Conservation (phyloP, 2,113 vertebrate species). For the Poeciliopsis occidentalis region DNA sequence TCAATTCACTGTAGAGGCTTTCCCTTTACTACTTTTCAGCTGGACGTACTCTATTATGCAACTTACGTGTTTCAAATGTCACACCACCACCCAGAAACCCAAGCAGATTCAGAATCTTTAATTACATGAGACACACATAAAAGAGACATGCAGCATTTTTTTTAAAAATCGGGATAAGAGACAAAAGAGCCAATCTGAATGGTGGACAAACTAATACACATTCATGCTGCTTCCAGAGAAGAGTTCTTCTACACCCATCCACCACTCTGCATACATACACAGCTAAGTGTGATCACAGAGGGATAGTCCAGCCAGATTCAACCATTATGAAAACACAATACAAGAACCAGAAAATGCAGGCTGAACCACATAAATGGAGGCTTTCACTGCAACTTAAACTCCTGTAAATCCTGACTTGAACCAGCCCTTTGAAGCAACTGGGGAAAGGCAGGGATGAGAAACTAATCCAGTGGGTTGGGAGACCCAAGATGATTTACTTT, state of each 20-base stretch:
- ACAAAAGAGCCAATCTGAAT: not conserved
- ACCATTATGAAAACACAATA: constrained; percentile 63
- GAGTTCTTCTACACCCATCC: constrained; percentile 21
- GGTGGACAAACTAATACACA: constrained; percentile 36
- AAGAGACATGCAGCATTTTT: not conserved
- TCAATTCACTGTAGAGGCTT: too few species aligned
- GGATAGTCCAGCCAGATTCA: constrained; percentile 51
- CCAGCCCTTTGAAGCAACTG: constrained; percentile 14
- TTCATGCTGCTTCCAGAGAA: constrained; percentile 2
- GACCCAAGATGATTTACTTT: constrained; percentile 3
- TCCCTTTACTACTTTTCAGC: too few species aligned
- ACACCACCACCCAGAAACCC: too few species aligned
- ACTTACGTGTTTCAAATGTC: too few species aligned
- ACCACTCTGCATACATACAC: constrained; percentile 29
- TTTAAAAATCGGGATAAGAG: not conserved
- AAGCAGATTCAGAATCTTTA: too few species aligned
- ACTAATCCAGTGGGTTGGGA: not conserved
- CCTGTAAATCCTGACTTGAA: constrained; percentile 25
- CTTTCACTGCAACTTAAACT: constrained; percentile 36
- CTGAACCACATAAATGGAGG: constrained; percentile 48
- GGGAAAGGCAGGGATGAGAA: constrained; percentile 15
- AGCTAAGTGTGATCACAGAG: constrained; percentile 38
- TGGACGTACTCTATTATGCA: too few species aligned
- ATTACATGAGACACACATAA: too few species aligned
- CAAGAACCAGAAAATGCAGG: constrained; percentile 49